Percentiles rank a stretch among this genome's conserved stretches.
Evolutionary conservation across 2,888 invertebrate species (phyloP).

Genomic region (Amblyteles armatorius): DNA sequence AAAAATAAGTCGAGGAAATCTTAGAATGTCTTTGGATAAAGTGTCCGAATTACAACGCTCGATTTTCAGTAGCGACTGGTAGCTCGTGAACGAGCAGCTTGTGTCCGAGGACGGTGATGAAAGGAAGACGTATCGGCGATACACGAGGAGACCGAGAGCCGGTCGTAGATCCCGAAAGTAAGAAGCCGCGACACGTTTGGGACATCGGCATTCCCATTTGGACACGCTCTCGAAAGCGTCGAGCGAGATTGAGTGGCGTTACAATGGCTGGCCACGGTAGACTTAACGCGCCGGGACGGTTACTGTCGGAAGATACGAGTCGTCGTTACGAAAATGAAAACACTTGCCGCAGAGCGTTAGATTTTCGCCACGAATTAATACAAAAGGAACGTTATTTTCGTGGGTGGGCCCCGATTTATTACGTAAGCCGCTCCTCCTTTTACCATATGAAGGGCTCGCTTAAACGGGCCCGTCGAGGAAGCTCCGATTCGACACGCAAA

Average conservation of each 20-base stretch:
- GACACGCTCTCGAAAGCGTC: slow-evolving; percentile 76
- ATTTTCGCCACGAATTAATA: slow-evolving; percentile 66
- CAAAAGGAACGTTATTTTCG: slow-evolving; percentile 57
- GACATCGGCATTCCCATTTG: slow-evolving; percentile 73
- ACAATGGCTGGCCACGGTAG: slow-evolving; percentile 61
- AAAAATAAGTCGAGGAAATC: no score
- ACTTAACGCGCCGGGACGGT: slow-evolving; percentile 45
- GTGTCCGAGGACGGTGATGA: slow-evolving; percentile 48
- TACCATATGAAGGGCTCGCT: slow-evolving; percentile 69
- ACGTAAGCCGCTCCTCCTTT: slow-evolving; percentile 46
- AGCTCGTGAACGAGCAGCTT: slow-evolving; percentile 42
- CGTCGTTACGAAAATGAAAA: slow-evolving; percentile 52
- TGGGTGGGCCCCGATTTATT: slow-evolving; percentile 63
- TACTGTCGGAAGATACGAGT: slow-evolving; percentile 29
- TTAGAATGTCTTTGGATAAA: background rate
- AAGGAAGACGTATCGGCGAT: slow-evolving; percentile 59
- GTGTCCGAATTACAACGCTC: slow-evolving; percentile 32
- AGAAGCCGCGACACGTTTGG: slow-evolving; percentile 46
- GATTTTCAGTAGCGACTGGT: slow-evolving; percentile 58
- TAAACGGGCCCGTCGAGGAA: slow-evolving; percentile 42
- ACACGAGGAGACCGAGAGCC: slow-evolving; percentile 55
- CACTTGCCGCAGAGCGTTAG: slow-evolving; percentile 56
- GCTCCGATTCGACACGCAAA: slow-evolving; percentile 69
- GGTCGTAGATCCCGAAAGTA: slow-evolving; percentile 58
- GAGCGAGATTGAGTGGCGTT: slow-evolving; percentile 66